Evolutionary conservation across 2,797 vertebrate genomes (phyloP), one percentile per base, ranked within the genome.

Genomic region (Catharus ustulatus): DNA sequence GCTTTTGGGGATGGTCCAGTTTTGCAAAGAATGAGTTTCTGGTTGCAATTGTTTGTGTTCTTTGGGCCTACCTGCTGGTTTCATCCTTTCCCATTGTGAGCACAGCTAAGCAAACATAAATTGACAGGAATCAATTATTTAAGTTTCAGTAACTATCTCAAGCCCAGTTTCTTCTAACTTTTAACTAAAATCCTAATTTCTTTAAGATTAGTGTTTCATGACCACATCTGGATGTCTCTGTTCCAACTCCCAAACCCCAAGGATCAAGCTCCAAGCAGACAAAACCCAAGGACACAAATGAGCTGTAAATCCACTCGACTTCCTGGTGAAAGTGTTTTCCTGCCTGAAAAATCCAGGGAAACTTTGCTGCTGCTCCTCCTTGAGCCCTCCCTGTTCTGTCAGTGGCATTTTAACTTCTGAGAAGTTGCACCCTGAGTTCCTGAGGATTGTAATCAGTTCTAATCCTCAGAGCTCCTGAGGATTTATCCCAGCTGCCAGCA

Each of bases 371-470:
- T 49, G 20, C 51, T 79, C n/a, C 36, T 52, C 11, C 67, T 3
- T 0, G 0, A 4, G 10, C 42, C 52, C 78, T 72, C 4, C 0
- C 0, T 2, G 1, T 6, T 59, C 38, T 23, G 8, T 3, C 58
- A 20, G 36, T 1, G 11, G 51, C 73, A 69, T 69, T 84, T 11
- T 1, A 72, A 38, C 66, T 93, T 78, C 71, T 66, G 48, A 54
- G 48, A 46, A 89, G 36, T 21, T 19, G 9, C 72, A 19, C 8
- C 29, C 40, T 6, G 55, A 63, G 68, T 15, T 66, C 36, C 38
- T 49, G 48, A 49, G 48, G 48, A 26, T 13, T 27, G 75, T 15
- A 42, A 91, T 93, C 90, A 87, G 42, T 5, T 75, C 48, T 84
- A 89, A 95, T 68, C 78, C 90, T 30, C 38, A 6, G 48, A 62